Percentiles rank a stretch among this genome's conserved stretches.
These are phyloP conservation scores for Tolmerus cingulatus DNA, from an alignment of 2,888 invertebrate genomes.

Conservation along the genomic window DNA sequence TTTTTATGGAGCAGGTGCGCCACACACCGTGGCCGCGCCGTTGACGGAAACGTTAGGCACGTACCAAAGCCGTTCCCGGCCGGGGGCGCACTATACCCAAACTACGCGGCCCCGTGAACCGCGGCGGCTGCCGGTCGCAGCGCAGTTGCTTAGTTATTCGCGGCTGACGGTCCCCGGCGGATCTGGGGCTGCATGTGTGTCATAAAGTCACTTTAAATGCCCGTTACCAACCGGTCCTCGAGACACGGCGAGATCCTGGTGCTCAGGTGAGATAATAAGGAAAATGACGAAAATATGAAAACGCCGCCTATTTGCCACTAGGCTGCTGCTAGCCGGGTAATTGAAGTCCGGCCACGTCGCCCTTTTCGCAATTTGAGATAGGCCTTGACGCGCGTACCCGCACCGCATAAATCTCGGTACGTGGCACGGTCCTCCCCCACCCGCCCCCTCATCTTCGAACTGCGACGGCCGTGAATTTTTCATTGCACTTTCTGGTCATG, in stretches of 20 bases:
- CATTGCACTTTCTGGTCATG: slow-evolving; percentile 34
- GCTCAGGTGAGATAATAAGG: slow-evolving; percentile 20
- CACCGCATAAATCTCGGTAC: not conserved
- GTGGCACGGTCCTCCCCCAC: not conserved
- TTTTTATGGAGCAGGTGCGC: slow-evolving; percentile 40
- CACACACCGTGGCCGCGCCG: not conserved
- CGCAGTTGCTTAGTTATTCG: slow-evolving; percentile 3
- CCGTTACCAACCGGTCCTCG: slow-evolving; percentile 32
- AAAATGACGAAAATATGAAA: slow-evolving; percentile 27
- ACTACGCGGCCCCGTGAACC: not conserved
- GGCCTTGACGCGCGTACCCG: slow-evolving; percentile 4
- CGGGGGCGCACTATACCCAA: slow-evolving; percentile 22
- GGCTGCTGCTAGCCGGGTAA: not conserved
- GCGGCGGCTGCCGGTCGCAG: not conserved
- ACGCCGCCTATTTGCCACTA: not conserved
- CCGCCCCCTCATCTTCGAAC: not conserved
- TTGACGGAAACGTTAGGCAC: slow-evolving; percentile 37
- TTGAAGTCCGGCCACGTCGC: slow-evolving; percentile 30
- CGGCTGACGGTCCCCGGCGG: slow-evolving; percentile 11
- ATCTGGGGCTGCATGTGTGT: slow-evolving; percentile 22
- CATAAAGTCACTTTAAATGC: slow-evolving; percentile 35
- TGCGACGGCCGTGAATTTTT: slow-evolving; percentile 31
- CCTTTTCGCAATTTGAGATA: slow-evolving; percentile 28
- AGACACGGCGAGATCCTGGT: not conserved
- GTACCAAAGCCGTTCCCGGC: slow-evolving; percentile 22